These are phyloP conservation scores for Nemotelus nigrinus DNA, from an alignment of 2,888 invertebrate species.

Conservation along the genomic window DNA sequence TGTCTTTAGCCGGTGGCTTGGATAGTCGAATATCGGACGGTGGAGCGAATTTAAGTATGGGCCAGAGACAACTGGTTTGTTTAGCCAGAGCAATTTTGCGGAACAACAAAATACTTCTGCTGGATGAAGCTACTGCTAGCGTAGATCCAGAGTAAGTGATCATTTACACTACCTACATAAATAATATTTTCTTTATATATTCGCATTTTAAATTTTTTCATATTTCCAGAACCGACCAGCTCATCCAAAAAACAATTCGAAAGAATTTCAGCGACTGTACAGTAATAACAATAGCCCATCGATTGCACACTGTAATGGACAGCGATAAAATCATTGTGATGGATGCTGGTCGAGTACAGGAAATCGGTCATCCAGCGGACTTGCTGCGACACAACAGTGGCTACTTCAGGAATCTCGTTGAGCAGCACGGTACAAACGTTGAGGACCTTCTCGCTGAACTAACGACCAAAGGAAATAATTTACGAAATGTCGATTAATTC, in stretches of 20 bases:
- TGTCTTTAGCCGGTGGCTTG: conserved; percentile 70
- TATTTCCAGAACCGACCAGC: conserved; percentile 75
- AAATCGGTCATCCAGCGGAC: conserved; percentile 80
- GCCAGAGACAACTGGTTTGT: conserved; percentile 88
- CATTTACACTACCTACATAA: neutral
- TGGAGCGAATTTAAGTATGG: conserved; percentile 86
- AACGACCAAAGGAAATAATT: conserved; percentile 17
- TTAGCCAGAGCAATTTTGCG: conserved; percentile 85
- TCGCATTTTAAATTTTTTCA: neutral
- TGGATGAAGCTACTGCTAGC: conserved; percentile 93
- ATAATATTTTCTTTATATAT: neutral
- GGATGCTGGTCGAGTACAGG: conserved; percentile 76
- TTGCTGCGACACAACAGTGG: conserved; percentile 69
- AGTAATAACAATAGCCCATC: conserved; percentile 90
- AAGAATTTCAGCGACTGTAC: conserved; percentile 83
- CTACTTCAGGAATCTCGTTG: conserved; percentile 73
- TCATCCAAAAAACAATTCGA: conserved; percentile 86
- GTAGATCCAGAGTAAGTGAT: conserved; percentile 81
- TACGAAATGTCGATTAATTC: conserved; percentile 11
- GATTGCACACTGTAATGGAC: conserved; percentile 91
- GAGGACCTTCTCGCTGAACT: conserved; percentile 21
- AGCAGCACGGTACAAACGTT: conserved; percentile 70
- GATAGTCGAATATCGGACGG: conserved; percentile 77
- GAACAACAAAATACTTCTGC: conserved; percentile 80
- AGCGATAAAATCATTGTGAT: conserved; percentile 87